Conservation (phyloP, 1,140 invertebrate genomes). For the Drosophila sucinea region DNA sequence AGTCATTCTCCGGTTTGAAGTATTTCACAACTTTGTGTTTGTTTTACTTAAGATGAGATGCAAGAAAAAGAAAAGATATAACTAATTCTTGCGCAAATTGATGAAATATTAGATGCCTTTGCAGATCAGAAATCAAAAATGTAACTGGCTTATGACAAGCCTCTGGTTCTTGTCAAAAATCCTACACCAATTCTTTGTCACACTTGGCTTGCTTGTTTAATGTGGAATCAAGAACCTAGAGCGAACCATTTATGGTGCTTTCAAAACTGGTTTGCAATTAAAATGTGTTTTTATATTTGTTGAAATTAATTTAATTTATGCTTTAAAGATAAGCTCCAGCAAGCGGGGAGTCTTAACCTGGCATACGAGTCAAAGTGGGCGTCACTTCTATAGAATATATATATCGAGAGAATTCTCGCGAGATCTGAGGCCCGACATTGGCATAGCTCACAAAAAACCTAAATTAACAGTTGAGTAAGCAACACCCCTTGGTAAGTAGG, state of each 20-base stretch:
- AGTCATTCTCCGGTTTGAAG: slow-evolving; percentile 42
- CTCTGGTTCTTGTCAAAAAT: slow-evolving; percentile 29
- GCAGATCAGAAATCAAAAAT: slow-evolving; percentile 22
- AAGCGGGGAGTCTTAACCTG: slow-evolving; percentile 15
- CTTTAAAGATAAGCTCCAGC: slow-evolving; percentile 52
- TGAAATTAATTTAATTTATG: slow-evolving; percentile 79
- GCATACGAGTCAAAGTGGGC: slow-evolving; percentile 39
- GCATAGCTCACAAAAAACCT: slow-evolving; percentile 31
- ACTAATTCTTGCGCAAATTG: neutral
- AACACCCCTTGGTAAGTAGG: slow-evolving; percentile 38
- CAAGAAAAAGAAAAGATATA: slow-evolving; percentile 9
- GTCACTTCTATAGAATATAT: slow-evolving; percentile 12
- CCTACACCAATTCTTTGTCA: slow-evolving; percentile 56
- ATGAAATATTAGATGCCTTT: slow-evolving; percentile 1
- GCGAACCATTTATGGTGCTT: slow-evolving; percentile 63
- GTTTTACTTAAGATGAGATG: slow-evolving; percentile 28
- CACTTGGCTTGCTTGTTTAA: slow-evolving; percentile 55
- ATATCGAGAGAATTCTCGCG: neutral
- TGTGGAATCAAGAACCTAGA: slow-evolving; percentile 63
- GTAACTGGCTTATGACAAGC: neutral
- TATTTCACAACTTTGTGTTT: slow-evolving; percentile 70
- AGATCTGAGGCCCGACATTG: slow-evolving; percentile 45
- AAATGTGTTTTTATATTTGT: slow-evolving; percentile 64
- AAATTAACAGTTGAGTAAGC: slow-evolving; percentile 68
- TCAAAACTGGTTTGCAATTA: slow-evolving; percentile 73